Evolutionary conservation across 2,113 vertebrate species (phyloP).

Genomic region (Plestiodon gilberti): DNA sequence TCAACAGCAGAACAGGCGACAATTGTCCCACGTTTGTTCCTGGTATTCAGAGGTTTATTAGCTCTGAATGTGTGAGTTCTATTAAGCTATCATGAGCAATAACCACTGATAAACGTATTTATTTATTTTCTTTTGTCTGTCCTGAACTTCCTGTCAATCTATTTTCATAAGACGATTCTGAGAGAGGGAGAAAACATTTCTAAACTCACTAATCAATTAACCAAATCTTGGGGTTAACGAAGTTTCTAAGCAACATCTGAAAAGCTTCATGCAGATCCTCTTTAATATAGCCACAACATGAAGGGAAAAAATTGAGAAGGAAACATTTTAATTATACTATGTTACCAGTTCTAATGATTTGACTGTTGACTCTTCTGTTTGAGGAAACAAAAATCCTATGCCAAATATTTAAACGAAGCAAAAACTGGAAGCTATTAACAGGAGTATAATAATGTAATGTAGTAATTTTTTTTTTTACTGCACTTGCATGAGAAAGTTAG

Average conservation of each 20-base stretch:
- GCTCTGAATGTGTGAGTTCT: not conserved
- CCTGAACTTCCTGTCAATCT: not conserved
- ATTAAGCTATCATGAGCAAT: not conserved
- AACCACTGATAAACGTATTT: not conserved
- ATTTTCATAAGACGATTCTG: not conserved
- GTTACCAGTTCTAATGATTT: not conserved
- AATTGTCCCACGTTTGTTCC: not conserved
- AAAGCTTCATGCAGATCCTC: not conserved
- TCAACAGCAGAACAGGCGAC: no score
- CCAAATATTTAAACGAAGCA: constrained; percentile 14
- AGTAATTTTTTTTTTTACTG: constrained; percentile 13
- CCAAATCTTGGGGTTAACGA: not conserved
- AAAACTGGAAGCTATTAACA: constrained; percentile 1
- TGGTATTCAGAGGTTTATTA: not conserved
- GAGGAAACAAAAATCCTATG: not conserved
- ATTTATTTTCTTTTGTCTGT: not conserved
- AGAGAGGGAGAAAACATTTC: not conserved
- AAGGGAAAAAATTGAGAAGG: not conserved
- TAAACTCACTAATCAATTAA: constrained; percentile 24
- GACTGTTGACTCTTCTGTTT: not conserved
- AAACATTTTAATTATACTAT: constrained; percentile 2
- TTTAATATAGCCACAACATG: not conserved
- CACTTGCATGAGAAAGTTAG: constrained; percentile 41
- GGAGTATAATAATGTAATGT: not conserved
- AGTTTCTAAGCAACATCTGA: not conserved